Evolutionary conservation across 1,140 invertebrate species (phyloP), one percentile per base, ranked within the genome.

Genomic region (Drosophila kepulauana): DNA sequence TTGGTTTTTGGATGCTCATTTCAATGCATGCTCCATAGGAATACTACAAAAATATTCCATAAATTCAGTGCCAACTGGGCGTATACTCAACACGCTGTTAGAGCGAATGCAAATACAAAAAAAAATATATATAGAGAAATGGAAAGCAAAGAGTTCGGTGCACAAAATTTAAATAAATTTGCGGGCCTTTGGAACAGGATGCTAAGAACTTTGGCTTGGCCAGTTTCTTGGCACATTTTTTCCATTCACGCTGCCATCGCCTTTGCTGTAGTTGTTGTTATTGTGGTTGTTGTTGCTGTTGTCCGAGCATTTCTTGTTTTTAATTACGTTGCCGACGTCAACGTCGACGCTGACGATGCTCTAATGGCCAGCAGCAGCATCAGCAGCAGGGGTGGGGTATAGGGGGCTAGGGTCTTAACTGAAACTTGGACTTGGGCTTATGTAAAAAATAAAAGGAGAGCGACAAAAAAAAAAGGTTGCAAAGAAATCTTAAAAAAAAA

Each of bases 131-230:
- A 7, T 10, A 38, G 10, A 38, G 35, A 25, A 43, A 6, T 13
- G 41, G 3, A 48, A 62, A 25, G 20, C 65, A 87, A 80, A 88
- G 78, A 84, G 80, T 84, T 79, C 56, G 65, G 51, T 46, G 41
- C 64, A 70, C 65, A 52, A 71, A 81, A 89, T 88, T 88, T 89
- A 88, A 88, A 88, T 88, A 85, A 89, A 88, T 88, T 88, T 87
- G 49, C 28, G 30, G 66, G 48, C 59, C 63, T 58, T 71, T 45
- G 30, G 46, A 28, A 13, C 54, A 46, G 65, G 48, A 65, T 54
- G 52, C 20, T 15, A 25, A 30, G 15, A 33, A 6, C 57, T 43
- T 15, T 20, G 56, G 35, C 66, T 77, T 62, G 75, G 43, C 69
- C 80, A 62, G 63, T 79, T 84, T 66, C 84, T 87, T 88, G 82